These are phyloP conservation scores for Seira musarum DNA, from an alignment of 2,888 invertebrate species.

Conservation along the genomic window DNA sequence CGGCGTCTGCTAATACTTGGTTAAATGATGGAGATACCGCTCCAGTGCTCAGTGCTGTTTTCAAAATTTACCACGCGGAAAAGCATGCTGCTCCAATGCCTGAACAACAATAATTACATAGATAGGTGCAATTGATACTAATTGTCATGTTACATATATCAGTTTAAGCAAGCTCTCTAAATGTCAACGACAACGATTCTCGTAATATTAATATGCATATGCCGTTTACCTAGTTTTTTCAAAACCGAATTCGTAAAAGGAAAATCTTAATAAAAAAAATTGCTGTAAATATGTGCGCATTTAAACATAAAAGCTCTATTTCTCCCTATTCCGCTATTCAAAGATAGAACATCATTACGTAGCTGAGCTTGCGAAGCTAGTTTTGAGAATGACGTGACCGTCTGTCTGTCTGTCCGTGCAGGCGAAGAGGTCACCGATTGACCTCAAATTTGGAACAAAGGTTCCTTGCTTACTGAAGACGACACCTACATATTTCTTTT, in stretches of 20 bases:
- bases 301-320: too few species aligned
- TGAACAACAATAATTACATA: background rate
- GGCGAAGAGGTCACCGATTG: too few species aligned
- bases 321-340: too few species aligned
- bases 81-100: constrained; percentile 74
- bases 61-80: constrained; percentile 79
- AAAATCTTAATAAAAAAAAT: background rate
- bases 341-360: too few species aligned
- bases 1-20: constrained; percentile 78
- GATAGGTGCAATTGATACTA: background rate
- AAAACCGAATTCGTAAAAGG: background rate
- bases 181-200: background rate
- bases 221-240: background rate
- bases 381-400: too few species aligned
- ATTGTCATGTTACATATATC: too few species aligned
- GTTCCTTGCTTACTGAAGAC: too few species aligned
- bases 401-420: too few species aligned
- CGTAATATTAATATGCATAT: background rate
- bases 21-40: constrained; percentile 80
- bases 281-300: too few species aligned
- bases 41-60: constrained; percentile 79
- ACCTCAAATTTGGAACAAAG: too few species aligned
- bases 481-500: too few species aligned
- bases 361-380: too few species aligned
- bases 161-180: background rate